Base-by-base conservation (phyloP, 2,113 vertebrate genomes). In the Salvator merianae region DNA sequence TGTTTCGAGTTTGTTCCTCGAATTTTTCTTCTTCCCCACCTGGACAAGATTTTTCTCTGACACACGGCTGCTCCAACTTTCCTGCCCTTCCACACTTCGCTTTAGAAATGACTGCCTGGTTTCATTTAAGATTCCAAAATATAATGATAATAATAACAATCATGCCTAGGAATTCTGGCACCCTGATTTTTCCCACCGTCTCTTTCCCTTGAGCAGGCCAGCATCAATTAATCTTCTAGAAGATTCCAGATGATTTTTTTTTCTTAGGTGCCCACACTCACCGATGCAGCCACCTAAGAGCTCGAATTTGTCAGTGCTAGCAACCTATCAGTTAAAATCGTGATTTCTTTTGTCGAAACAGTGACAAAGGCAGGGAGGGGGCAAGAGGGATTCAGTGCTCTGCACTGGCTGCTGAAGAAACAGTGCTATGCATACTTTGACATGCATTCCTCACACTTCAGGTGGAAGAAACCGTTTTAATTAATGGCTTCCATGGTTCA, bases 261-360 rank as follows among this genome's bases (percentile, higher is more conserved):
- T 71, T 4, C 18, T 59, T 59, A 62, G 16, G 18, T 28, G 66
- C 6, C 12, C 82, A 28, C 1, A 40, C 32, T 59, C 1, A 2
- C 43, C 18, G 20, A 65, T 72, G 63, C 34, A n/a, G 28, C 18
- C 30, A 26, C 32, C 50, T 32, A 55, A 28, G 63, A 80, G 66
- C 84, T 81, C 79, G 86, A 72, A 79, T 70, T 79, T n/a, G 50
- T 32, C 71, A 62, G 74, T 62, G 40, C 66, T n/a, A 14, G 38
- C 26, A 66, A 10, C 81, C n/a, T 81, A 62, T 77, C 74, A 83
- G 82, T 10, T 16, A 47, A 75, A 47, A n/a, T 36, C 10, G 12
- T 59, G 81, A 32, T 78, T 91, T 81, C 30, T 82, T 90, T 87
- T 87, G 82, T 87, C 65, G 88, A 86, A 82, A 87, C 69, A 2